Percentiles rank a stretch among this genome's conserved stretches.
Evolutionary conservation across 1,140 invertebrate genomes (phyloP).

Genomic region (Cyclina sinensis): DNA sequence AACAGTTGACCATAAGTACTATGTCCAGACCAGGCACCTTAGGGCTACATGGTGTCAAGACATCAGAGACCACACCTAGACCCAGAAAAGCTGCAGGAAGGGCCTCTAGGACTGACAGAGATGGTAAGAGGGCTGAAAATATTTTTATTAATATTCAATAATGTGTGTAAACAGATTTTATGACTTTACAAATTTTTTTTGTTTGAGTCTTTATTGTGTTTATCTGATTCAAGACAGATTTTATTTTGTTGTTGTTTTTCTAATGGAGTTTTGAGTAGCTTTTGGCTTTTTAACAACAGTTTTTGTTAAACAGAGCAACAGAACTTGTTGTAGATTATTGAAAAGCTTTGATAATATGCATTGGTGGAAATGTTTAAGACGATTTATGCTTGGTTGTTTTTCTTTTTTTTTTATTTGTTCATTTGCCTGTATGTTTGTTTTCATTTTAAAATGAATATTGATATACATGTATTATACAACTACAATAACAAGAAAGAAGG

Average conservation of each 20-base stretch:
- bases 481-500: no score
- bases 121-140: constrained; percentile 13
- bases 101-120: constrained; percentile 31
- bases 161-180: not conserved
- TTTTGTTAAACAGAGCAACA: no score
- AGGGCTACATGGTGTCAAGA: constrained; percentile 33
- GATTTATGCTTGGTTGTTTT: no score
- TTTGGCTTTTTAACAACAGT: no score
- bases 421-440: no score
- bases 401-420: no score
- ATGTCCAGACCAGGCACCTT: constrained; percentile 69
- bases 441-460: no score
- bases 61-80: not conserved
- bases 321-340: no score
- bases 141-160: not conserved
- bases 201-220: not conserved
- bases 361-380: no score
- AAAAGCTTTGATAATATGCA: no score
- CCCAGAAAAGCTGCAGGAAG: not conserved
- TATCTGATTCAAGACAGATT: not conserved
- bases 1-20: constrained; percentile 75
- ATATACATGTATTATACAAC: no score
- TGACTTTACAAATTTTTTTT: not conserved
- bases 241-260: not conserved
- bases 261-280: not conserved